Base-by-base conservation (phyloP, 2,797 vertebrate genomes). In the Danionella dracula region DNA sequence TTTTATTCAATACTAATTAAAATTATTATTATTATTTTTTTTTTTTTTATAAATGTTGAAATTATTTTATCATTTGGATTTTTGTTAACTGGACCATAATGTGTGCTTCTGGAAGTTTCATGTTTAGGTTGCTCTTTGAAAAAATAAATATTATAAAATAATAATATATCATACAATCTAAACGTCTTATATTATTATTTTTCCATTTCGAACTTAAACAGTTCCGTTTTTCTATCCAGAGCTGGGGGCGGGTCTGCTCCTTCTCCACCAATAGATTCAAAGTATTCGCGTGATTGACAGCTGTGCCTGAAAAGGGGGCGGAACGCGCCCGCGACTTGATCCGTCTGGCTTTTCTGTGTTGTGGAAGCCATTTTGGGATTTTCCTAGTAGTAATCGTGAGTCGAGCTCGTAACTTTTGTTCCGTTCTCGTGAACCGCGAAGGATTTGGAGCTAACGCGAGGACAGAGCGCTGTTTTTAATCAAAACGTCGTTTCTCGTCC, bases 311-410 rank as follows among this genome's bases (percentile, higher is more conserved):
- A 74, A 83, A 88, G 80, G 7, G 88, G 89, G 90, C 85, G 91
- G 88, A 83, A 82, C 87, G 29, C 37, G 45, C 56, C 72, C 82
- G 13, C 71, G 78, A 79, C 80, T 76, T 78, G 16, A 83, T 83
- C 88, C 90, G 83, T 89, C 85, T 88, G 91, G 90, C 91, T 93
- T 93, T 92, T 91, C 93, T 88, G 85, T 87, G 83, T 78, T 85
- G 71, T 84, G 90, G 93, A 89, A 92, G 93, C 93, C 93, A 94
- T 95, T 93, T 95, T 95, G 91, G 90, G 91, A 87, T 83, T 79
- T 77, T 72, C 80, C 81, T 84, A 78, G 82, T 85, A 79, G 85
- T 86, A 84, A 72, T 63, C 69, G 58, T 80, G 77, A 82, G 79
- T 65, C 57, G 69, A 73, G 17, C 23, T 65, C 54, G 73, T 80